Percentiles rank a stretch among this genome's conserved stretches.
Evolutionary conservation across 2,797 vertebrate genomes (phyloP).

Genomic region (Phalanger gymnotis): DNA sequence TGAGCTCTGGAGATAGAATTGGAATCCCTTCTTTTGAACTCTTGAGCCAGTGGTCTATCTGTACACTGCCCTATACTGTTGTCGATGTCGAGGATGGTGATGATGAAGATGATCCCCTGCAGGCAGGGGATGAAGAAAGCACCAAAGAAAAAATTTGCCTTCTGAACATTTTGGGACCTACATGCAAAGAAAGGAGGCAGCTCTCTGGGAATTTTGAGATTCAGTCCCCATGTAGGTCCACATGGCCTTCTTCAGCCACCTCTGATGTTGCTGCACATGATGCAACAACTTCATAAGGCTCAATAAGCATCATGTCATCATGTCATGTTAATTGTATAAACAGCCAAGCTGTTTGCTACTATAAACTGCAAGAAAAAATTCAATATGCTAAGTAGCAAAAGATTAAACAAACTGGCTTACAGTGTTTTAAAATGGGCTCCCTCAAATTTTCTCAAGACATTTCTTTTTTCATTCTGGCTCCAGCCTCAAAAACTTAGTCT

Average conservation of each 20-base stretch:
- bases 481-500: not conserved
- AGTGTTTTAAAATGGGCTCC: not conserved
- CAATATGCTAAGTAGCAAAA: not conserved
- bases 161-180: not conserved
- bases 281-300: not conserved
- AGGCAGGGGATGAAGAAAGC: not conserved
- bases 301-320: not conserved
- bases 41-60: not conserved
- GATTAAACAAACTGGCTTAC: not conserved
- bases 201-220: not conserved
- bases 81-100: not conserved
- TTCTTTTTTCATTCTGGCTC: not conserved
- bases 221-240: not conserved
- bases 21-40: not conserved
- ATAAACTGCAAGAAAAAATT: not conserved
- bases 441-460: not conserved
- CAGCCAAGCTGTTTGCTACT: not conserved
- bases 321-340: not conserved
- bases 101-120: not conserved
- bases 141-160: not conserved
- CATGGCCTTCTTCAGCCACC: not conserved
- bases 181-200: not conserved
- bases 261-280: not conserved
- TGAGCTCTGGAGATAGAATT: not conserved
- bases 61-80: not conserved